A percentile compares a stretch with the other conserved stretches of the same genome.
These are phyloP conservation scores for Drosophila ogumai DNA, from an alignment of 1,140 invertebrate species.

Conservation along the genomic window DNA sequence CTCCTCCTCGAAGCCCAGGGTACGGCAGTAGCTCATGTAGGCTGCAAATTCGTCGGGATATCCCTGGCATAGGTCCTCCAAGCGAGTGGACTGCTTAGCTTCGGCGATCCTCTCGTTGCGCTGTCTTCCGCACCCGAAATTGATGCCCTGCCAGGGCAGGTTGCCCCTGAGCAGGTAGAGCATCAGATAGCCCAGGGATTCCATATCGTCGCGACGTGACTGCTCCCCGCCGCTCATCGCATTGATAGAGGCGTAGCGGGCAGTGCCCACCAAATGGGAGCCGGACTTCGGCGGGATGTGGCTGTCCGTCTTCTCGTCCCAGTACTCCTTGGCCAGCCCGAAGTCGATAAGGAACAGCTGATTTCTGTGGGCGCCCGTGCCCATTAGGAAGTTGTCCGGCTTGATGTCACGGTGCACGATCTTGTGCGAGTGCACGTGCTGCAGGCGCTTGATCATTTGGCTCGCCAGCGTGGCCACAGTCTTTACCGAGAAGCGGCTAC, in stretches of 20 bases:
- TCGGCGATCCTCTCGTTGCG: constrained; percentile 98
- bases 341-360: constrained; percentile 98
- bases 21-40: constrained; percentile 97
- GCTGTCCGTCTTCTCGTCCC: constrained; percentile 91
- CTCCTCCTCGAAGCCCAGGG: constrained; percentile 95
- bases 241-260: constrained; percentile 97
- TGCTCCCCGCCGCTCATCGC: constrained; percentile 95
- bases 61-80: constrained; percentile 95
- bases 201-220: constrained; percentile 96
- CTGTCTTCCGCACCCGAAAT: constrained; percentile 92
- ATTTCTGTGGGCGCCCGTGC: constrained; percentile 94
- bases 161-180: constrained; percentile 97
- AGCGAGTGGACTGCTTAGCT: constrained; percentile 97
- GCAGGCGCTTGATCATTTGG: constrained; percentile 95
- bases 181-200: constrained; percentile 96
- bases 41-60: constrained; percentile 97
- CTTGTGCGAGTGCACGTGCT: constrained; percentile 95
- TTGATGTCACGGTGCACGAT: constrained; percentile 98
- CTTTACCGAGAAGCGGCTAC: constrained; percentile 96
- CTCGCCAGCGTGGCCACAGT: constrained; percentile 98
- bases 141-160: constrained; percentile 96
- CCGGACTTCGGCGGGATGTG: constrained; percentile 96
- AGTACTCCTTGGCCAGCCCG: constrained; percentile 96
- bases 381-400: constrained; percentile 99
- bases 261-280: constrained; percentile 97